These are phyloP conservation scores for Perccottus glenii DNA, from an alignment of 2,113 vertebrate genomes.

Conservation along the genomic window DNA sequence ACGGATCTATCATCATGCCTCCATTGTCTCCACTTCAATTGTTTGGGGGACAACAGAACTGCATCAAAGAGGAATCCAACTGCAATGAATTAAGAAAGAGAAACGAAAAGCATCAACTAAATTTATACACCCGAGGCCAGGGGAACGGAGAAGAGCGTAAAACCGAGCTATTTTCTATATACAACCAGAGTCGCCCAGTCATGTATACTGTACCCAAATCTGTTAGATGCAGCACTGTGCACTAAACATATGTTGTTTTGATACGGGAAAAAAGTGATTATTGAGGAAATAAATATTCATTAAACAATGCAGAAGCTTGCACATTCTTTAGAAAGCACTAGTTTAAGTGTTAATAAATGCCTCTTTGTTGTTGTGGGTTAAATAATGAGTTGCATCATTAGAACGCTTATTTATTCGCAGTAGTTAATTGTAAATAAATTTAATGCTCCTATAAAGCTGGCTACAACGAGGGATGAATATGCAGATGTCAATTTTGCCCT, in stretches of 20 bases:
- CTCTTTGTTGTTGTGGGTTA: slow-evolving; percentile 3
- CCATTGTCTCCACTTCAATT: slow-evolving; percentile 98
- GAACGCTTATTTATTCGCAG: slow-evolving; percentile 11
- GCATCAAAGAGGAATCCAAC: slow-evolving; percentile 89
- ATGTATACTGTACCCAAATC: slow-evolving; percentile 80
- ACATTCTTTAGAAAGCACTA: background rate
- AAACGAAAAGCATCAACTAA: slow-evolving; percentile 82
- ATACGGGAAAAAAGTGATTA: slow-evolving; percentile 57
- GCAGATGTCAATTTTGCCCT: slow-evolving; percentile 78
- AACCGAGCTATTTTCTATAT: slow-evolving; percentile 74
- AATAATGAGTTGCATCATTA: slow-evolving; percentile 16
- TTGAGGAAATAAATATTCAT: slow-evolving; percentile 51
- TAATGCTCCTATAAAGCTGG: slow-evolving; percentile 40
- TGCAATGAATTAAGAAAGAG: slow-evolving; percentile 85
- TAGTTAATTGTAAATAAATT: slow-evolving; percentile 39
- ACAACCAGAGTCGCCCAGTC: slow-evolving; percentile 78
- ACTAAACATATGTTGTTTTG: slow-evolving; percentile 80
- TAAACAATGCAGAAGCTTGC: slow-evolving; percentile 27
- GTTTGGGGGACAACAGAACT: slow-evolving; percentile 87
- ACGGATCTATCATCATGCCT: slow-evolving; percentile 99
- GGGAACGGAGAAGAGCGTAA: slow-evolving; percentile 75
- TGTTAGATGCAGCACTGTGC: slow-evolving; percentile 81
- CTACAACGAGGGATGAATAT: slow-evolving; percentile 56
- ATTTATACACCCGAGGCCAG: slow-evolving; percentile 85
- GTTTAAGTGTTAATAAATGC: no score